A percentile compares a stretch with the other conserved stretches of the same genome.
Evolutionary conservation across 2,888 invertebrate genomes (phyloP).

Genomic region (Drosophila niveifrons): DNA sequence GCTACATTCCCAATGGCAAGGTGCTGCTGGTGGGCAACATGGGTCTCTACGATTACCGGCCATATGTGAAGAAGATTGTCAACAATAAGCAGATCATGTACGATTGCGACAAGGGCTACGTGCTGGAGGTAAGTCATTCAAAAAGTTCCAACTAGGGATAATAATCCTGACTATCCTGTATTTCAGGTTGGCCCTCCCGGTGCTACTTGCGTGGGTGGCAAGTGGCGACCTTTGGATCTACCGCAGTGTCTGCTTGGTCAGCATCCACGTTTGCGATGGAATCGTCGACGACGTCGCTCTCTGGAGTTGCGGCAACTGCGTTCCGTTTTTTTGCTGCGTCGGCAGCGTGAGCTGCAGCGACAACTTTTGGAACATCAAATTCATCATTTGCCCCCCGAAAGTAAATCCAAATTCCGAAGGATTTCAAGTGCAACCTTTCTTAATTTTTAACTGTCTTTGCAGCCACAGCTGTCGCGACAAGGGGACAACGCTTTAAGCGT

Average conservation of each 20-base stretch:
- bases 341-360: constrained; percentile 72
- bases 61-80: constrained; percentile 94
- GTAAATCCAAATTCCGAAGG: constrained; percentile 11
- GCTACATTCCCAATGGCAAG: constrained; percentile 94
- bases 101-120: constrained; percentile 96
- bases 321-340: constrained; percentile 79
- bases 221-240: constrained; percentile 95
- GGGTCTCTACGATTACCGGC: constrained; percentile 97
- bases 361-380: constrained; percentile 57
- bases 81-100: constrained; percentile 98
- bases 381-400: background rate
- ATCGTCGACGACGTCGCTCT: constrained; percentile 89
- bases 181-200: constrained; percentile 92
- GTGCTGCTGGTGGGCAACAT: constrained; percentile 97
- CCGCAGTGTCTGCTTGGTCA: constrained; percentile 94
- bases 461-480: background rate
- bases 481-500: constrained; percentile 50
- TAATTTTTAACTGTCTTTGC: background rate
- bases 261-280: constrained; percentile 94
- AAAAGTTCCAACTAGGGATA: fast-evolving
- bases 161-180: background rate
- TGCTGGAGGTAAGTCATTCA: constrained; percentile 87
- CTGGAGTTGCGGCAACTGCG: constrained; percentile 78
- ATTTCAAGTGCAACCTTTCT: background rate
- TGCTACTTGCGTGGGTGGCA: constrained; percentile 97